These are phyloP conservation scores for Okamejei kenojei DNA, from an alignment of 2,797 vertebrate species.

Conservation along the genomic window DNA sequence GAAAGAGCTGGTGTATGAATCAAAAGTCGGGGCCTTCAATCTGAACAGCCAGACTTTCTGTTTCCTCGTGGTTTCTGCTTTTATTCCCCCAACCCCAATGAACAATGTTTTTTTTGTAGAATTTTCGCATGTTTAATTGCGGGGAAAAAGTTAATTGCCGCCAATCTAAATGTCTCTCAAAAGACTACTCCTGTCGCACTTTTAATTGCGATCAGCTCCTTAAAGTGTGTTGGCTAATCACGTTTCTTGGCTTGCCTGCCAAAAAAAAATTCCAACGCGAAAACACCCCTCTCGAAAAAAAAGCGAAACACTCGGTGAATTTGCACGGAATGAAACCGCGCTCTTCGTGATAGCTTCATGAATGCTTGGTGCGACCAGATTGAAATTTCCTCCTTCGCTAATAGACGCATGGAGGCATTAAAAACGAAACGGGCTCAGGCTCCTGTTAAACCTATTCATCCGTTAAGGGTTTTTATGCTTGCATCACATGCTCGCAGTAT, in stretches of 20 bases:
- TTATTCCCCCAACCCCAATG: background rate
- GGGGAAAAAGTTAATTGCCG: background rate
- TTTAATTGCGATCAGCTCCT: background rate
- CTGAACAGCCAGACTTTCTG: background rate
- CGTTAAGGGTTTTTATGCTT: background rate
- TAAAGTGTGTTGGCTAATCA: background rate
- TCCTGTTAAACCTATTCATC: background rate
- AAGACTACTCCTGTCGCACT: background rate
- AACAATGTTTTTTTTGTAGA: background rate
- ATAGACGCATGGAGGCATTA: background rate
- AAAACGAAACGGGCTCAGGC: background rate
- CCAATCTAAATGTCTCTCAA: background rate
- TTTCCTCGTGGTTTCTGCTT: background rate
- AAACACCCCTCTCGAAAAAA: background rate
- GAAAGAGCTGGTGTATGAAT: background rate
- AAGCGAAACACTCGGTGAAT: background rate
- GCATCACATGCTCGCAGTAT: background rate
- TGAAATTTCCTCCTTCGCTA: background rate
- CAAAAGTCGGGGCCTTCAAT: background rate
- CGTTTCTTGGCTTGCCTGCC: background rate
- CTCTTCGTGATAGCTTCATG: background rate
- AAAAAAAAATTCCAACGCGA: background rate
- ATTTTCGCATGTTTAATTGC: background rate
- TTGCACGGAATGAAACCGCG: background rate
- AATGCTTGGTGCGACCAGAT: background rate